Evolutionary conservation across 2,797 vertebrate genomes (phyloP).

Genomic region (Mus minutoides): DNA sequence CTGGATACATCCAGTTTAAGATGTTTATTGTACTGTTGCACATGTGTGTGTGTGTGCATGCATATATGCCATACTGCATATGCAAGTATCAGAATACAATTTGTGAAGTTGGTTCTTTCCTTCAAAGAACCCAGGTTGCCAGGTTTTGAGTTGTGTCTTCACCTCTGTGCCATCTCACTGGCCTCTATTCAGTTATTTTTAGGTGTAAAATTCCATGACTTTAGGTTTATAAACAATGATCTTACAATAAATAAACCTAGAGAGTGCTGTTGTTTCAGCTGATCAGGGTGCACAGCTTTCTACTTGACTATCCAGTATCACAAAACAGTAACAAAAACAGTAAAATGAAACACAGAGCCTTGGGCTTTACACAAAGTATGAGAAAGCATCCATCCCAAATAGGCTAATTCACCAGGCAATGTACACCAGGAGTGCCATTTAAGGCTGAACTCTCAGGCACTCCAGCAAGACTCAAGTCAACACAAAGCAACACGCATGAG

Average conservation of each 20-base stretch:
- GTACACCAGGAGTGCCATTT: conserved; percentile 6
- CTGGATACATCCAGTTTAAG: background rate
- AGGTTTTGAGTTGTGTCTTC: background rate
- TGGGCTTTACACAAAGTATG: conserved; percentile 46
- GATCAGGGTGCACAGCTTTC: conserved; percentile 4
- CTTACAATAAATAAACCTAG: conserved; percentile 48
- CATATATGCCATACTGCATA: background rate
- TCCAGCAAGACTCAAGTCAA: conserved; percentile 5
- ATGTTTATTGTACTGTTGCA: background rate
- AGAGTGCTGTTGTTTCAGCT: conserved; percentile 39
- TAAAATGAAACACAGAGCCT: conserved; percentile 46
- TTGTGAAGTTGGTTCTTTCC: background rate
- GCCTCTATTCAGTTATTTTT: background rate
- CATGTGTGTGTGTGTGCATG: background rate
- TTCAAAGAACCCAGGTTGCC: background rate
- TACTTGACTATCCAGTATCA: conserved; percentile 10
- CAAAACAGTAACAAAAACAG: conserved; percentile 40
- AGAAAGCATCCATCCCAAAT: conserved; percentile 43
- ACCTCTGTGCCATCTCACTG: background rate
- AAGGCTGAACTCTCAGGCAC: conserved; percentile 43
- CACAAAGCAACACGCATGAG: background rate
- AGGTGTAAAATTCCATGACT: conserved; percentile 44
- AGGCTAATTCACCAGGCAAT: conserved; percentile 51
- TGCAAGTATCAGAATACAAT: background rate
- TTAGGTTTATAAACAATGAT: conserved; percentile 2